These are phyloP conservation scores for Stenopsyche tienmushanensis DNA, from an alignment of 1,140 invertebrate species.

Conservation along the genomic window DNA sequence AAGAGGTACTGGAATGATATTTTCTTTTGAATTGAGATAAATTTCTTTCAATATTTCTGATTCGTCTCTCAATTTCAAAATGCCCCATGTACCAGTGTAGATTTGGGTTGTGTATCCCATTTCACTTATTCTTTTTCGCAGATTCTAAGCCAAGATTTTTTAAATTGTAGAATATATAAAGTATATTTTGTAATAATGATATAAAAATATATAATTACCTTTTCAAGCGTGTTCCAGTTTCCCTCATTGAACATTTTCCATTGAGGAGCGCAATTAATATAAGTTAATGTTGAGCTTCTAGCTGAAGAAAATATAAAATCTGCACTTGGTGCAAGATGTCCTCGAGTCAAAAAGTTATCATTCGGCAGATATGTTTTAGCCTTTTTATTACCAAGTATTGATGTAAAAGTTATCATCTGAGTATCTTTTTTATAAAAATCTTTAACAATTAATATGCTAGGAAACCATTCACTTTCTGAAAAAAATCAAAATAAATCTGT, in stretches of 20 bases:
- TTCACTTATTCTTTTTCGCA: constrained; percentile 46
- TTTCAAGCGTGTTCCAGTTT: constrained; percentile 61
- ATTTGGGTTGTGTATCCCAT: constrained; percentile 47
- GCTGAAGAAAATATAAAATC: constrained; percentile 64
- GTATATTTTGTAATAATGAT: background rate
- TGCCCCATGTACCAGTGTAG: constrained; percentile 52
- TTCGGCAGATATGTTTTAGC: constrained; percentile 47
- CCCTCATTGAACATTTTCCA: constrained; percentile 67
- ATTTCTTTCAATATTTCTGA: constrained; percentile 45
- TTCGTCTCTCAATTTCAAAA: constrained; percentile 46
- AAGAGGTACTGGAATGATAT: constrained; percentile 49
- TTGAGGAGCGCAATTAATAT: constrained; percentile 64
- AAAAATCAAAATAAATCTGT: background rate
- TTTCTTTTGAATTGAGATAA: constrained; percentile 43
- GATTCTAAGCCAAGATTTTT: constrained; percentile 42
- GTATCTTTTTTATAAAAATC: constrained; percentile 25
- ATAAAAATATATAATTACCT: constrained; percentile 40
- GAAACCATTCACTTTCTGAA: constrained; percentile 31
- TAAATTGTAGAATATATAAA: background rate
- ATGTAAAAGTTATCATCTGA: constrained; percentile 43
- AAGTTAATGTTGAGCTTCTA: constrained; percentile 66
- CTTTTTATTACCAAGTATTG: constrained; percentile 43
- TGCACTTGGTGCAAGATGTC: constrained; percentile 67
- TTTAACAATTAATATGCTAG: constrained; percentile 20
- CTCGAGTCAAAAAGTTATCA: constrained; percentile 57